Evolutionary conservation across 2,797 vertebrate genomes (phyloP).

Genomic region (Gallinago solitaria): DNA sequence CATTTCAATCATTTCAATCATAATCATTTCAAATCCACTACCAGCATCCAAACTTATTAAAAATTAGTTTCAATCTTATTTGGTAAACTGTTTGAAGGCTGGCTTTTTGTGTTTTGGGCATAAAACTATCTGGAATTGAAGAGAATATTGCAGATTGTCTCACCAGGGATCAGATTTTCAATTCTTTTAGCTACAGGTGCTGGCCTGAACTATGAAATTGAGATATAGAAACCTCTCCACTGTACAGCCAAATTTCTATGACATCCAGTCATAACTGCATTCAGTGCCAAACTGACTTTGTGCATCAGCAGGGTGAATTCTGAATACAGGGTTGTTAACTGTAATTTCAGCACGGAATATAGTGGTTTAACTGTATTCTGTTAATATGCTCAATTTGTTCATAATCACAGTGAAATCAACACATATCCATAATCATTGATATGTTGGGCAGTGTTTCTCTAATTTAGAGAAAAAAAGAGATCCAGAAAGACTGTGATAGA

Average conservation of each 20-base stretch:
- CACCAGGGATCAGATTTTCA: not conserved
- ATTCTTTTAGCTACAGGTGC: not conserved
- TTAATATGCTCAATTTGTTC: not conserved
- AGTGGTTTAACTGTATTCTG: not conserved
- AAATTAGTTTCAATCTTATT: not conserved
- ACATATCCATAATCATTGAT: too few species aligned
- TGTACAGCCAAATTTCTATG: not conserved
- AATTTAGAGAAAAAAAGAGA: not conserved
- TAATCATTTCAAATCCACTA: not conserved
- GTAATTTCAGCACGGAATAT: not conserved
- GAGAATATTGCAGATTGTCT: not conserved
- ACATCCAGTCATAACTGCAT: not conserved
- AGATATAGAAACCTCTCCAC: not conserved
- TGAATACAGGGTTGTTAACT: not conserved
- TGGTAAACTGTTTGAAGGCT: not conserved
- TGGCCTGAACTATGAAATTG: not conserved
- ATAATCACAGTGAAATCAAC: not conserved
- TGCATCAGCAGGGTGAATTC: not conserved
- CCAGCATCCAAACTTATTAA: not conserved
- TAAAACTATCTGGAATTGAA: not conserved
- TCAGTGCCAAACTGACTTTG: not conserved
- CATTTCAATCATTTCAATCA: too few species aligned
- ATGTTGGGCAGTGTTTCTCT: not conserved
- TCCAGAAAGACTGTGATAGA: not conserved
- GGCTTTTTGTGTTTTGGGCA: not conserved